Base-by-base conservation (phyloP, 2,797 vertebrate species). In the Nannoperca australis region DNA sequence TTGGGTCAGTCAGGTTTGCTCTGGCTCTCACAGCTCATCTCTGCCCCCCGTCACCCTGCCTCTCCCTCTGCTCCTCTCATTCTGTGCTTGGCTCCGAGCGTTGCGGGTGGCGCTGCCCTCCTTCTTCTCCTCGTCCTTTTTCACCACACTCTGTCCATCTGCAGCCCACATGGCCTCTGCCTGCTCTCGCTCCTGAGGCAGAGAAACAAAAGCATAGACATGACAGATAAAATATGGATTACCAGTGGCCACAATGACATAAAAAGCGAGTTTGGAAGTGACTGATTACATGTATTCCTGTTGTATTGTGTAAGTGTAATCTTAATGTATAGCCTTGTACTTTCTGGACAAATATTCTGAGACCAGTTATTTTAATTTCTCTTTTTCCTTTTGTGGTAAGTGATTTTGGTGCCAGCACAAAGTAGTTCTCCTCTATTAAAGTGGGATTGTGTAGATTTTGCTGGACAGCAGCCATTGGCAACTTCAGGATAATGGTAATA, bases 141-240 rank as follows among this genome's bases (percentile, higher is more conserved):
- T 92, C 32, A 78, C 77, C 62, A 88, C 85, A 1, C 78, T 89
- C 60, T 93, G 83, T 72, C 94, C 94, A 2, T 87, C 91, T 18
- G 83, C 87, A 7, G 85, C 86, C 94, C 94, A 95, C 85, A 94
- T 8, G 4, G 86, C 81, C 82, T 97, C 96, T 2, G 96, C 97
- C 86, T 97, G 95, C 74, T 94, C 91, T 76, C 97, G 94, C 69
- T 99, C 98, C 98, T 99, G 88, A 55, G 70, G 65, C 14, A 68
- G 11, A 67, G 1, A 71, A 30, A 58, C 40, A 56, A 66, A 78
- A 61, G 49, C 14, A 67, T 2, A 64, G 20, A 6, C 20, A 27
- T 44, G 44, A 32, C 3, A 7, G 3, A 63, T 27, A 40, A 20
- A 53, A 73, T 38, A 61, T 34, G 62, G n/a, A 65, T 55, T 73